A percentile compares a stretch with the other conserved stretches of the same genome.
Conservation (phyloP, 92 coral and sea anemone species). For the Heliopora coerulea region DNA sequence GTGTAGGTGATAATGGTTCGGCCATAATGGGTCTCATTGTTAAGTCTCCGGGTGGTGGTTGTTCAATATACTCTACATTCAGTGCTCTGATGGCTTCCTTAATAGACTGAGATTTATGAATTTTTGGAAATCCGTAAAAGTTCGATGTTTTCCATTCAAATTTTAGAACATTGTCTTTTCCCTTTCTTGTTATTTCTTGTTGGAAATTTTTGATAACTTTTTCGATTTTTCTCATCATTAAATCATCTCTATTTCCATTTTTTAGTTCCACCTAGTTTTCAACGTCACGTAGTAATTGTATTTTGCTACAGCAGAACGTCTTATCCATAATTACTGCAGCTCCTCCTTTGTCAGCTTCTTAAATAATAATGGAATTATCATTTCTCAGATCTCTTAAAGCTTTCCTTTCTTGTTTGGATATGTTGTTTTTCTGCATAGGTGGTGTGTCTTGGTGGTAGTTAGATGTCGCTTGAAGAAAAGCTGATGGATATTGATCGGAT, state of each 20-base stretch:
- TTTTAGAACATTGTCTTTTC: slow-evolving; percentile 16
- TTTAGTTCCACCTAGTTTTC: too few species aligned
- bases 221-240: too few species aligned
- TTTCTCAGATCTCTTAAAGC: slow-evolving; percentile 28
- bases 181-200: slow-evolving; percentile 15
- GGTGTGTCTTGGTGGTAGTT: slow-evolving; percentile 23
- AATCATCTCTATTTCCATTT: too few species aligned
- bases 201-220: too few species aligned
- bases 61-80: slow-evolving; percentile 37
- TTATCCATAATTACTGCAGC: slow-evolving; percentile 16
- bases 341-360: slow-evolving; percentile 52
- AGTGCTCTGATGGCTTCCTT: slow-evolving; percentile 33
- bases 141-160: slow-evolving; percentile 42
- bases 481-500: too few species aligned
- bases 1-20: slow-evolving; percentile 39
- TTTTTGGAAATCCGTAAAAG: slow-evolving; percentile 51
- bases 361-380: slow-evolving; percentile 45
- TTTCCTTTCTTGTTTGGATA: slow-evolving; percentile 40
- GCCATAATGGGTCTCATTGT: slow-evolving; percentile 45
- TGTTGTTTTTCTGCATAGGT: slow-evolving; percentile 44
- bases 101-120: slow-evolving; percentile 47
- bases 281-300: too few species aligned
- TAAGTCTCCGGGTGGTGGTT: slow-evolving; percentile 32
- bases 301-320: neutral
- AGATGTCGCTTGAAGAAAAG: too few species aligned